Evolutionary conservation across 1,140 invertebrate species (phyloP).

Genomic region (Carposina sasakii): DNA sequence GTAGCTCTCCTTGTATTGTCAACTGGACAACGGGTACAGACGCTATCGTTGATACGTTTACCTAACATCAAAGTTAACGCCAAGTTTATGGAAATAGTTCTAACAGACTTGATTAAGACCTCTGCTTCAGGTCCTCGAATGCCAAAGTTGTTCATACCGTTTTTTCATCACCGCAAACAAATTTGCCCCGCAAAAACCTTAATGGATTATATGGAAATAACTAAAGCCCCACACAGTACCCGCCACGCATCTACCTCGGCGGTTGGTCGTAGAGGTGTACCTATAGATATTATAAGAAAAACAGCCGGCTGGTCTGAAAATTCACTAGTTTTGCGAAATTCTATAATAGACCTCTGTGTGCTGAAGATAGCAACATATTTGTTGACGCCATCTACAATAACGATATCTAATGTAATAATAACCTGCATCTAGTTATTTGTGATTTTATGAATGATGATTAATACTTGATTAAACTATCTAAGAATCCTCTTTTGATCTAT

Average conservation of each 20-base stretch:
- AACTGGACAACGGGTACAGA: slow-evolving; percentile 4
- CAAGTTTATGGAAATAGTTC: background rate
- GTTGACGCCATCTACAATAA: no score
- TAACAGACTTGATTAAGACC: background rate
- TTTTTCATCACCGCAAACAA: background rate
- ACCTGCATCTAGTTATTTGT: no score
- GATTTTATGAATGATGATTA: no score
- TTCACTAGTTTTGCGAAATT: slow-evolving; percentile 22
- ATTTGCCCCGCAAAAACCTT: background rate
- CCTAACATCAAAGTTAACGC: background rate
- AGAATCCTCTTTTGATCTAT: no score
- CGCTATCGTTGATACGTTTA: background rate
- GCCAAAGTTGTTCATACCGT: background rate
- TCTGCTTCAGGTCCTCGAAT: background rate
- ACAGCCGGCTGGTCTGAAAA: slow-evolving; percentile 21
- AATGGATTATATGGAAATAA: slow-evolving; percentile 6
- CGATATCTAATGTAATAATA: no score
- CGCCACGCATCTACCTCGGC: slow-evolving; percentile 26
- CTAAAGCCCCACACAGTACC: slow-evolving; percentile 17
- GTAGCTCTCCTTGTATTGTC: slow-evolving; percentile 3
- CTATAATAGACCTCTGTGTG: slow-evolving; percentile 24
- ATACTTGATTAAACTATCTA: no score
- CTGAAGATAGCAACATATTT: no score
- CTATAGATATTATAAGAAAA: slow-evolving; percentile 18
- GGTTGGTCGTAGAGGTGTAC: slow-evolving; percentile 15